A percentile compares a stretch with the other conserved stretches of the same genome.
These are phyloP conservation scores for Cotesia glomerata DNA, from an alignment of 1,140 invertebrate species.

Conservation along the genomic window DNA sequence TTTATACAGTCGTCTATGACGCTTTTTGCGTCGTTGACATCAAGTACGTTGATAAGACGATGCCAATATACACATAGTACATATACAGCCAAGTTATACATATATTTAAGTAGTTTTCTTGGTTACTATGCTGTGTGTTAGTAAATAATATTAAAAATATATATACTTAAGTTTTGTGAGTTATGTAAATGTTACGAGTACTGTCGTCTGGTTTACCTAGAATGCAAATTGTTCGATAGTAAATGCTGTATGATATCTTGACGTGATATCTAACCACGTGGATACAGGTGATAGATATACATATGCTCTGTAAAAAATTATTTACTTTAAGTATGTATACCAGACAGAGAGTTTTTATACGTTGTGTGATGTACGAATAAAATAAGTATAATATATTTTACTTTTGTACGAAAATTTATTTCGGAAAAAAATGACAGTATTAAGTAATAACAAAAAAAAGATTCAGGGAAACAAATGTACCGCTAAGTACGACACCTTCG, in stretches of 20 bases:
- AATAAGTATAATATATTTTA: neutral
- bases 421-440: conserved; percentile 4
- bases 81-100: conserved; percentile 22
- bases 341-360: neutral
- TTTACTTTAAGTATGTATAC: conserved; percentile 1
- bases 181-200: conserved; percentile 7
- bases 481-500: conserved; percentile 44
- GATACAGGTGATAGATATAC: conserved; percentile 1
- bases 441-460: neutral
- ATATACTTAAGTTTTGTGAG: conserved; percentile 2
- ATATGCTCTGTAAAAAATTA: no score
- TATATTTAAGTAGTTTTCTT: conserved; percentile 12
- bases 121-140: neutral
- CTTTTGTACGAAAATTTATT: neutral
- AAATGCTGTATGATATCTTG: conserved; percentile 35
- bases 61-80: conserved; percentile 24
- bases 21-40: conserved; percentile 30
- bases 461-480: conserved; percentile 40
- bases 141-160: neutral
- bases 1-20: conserved; percentile 51
- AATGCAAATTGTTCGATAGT: conserved; percentile 53
- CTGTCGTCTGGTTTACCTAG: conserved; percentile 26
- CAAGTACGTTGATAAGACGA: conserved; percentile 43
- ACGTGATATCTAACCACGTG: conserved; percentile 22
- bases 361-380: neutral